A percentile compares a stretch with the other conserved stretches of the same genome.
Conservation (phyloP, 2,797 vertebrate genomes). For the Pipistrellus kuhlii region DNA sequence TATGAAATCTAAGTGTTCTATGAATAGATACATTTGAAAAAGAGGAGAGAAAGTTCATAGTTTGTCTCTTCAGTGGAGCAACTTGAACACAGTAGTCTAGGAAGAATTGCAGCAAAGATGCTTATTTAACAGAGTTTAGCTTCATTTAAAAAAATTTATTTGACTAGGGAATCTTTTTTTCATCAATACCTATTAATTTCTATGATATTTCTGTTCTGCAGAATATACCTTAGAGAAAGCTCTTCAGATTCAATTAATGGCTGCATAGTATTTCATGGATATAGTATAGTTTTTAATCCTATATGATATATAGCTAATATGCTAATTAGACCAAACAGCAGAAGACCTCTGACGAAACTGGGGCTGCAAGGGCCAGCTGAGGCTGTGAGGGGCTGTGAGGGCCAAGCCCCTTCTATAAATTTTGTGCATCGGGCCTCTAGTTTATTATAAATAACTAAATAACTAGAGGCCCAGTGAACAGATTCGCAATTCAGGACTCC, state of each 20-base stretch:
- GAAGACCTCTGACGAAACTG: too few relatives aligned
- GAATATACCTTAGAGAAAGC: constrained; percentile 38
- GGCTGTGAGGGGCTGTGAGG: too few relatives aligned
- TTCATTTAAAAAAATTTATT: constrained; percentile 10
- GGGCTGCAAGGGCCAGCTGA: too few relatives aligned
- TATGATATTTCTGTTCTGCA: not conserved
- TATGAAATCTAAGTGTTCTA: not conserved
- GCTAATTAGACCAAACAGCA: too few relatives aligned
- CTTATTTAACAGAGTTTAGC: constrained; percentile 2
- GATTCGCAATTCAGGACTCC: too few relatives aligned
- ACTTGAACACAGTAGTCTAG: not conserved
- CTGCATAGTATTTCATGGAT: constrained; percentile 28
- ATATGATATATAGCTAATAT: too few relatives aligned
- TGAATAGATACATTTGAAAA: not conserved
- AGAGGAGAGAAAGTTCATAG: not conserved
- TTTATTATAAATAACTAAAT: too few relatives aligned
- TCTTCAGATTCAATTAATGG: not conserved
- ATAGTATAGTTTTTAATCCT: not conserved
- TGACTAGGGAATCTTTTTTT: not conserved
- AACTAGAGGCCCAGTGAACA: too few relatives aligned
- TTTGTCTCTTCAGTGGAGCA: not conserved
- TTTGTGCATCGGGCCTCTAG: too few relatives aligned
- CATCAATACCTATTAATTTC: not conserved
- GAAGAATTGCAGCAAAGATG: not conserved
- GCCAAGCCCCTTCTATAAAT: too few relatives aligned